A percentile compares a stretch with the other conserved stretches of the same genome.
Evolutionary conservation across 2,113 vertebrate genomes (phyloP).

Genomic region (Dipodomys merriami): DNA sequence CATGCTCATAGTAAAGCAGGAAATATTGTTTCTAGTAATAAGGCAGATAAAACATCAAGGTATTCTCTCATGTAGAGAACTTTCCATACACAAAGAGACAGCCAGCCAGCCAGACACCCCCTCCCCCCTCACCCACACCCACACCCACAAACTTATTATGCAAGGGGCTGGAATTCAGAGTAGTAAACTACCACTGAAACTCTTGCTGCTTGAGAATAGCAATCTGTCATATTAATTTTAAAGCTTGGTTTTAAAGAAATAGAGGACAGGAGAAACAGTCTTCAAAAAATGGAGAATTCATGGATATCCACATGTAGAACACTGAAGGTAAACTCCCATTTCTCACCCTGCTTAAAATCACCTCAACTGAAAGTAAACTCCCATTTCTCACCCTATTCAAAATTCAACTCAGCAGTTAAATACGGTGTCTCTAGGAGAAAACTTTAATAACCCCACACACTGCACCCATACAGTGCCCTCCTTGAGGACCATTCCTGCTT

Average conservation of each 20-base stretch:
- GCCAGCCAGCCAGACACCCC: background rate
- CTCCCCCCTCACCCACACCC: background rate
- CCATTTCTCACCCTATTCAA: no score
- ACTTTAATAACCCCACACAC: no score
- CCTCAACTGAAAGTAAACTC: no score
- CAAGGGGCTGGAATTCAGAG: background rate
- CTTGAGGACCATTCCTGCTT: no score
- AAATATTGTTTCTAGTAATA: conserved; percentile 12
- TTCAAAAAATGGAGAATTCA: background rate
- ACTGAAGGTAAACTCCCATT: no score
- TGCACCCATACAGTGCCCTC: no score
- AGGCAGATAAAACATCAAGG: background rate
- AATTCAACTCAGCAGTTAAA: no score
- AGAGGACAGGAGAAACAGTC: background rate
- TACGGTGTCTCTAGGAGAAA: no score
- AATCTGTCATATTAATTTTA: background rate
- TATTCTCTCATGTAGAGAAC: background rate
- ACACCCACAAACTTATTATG: conserved; percentile 1
- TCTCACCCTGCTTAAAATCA: no score
- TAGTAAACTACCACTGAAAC: background rate
- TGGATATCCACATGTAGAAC: no score
- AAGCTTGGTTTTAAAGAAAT: background rate
- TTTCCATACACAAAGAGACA: background rate
- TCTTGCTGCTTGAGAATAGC: background rate
- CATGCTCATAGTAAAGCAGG: background rate